These are phyloP conservation scores for Halcyon badia DNA, from an alignment of 2,797 vertebrate species.

Conservation along the genomic window DNA sequence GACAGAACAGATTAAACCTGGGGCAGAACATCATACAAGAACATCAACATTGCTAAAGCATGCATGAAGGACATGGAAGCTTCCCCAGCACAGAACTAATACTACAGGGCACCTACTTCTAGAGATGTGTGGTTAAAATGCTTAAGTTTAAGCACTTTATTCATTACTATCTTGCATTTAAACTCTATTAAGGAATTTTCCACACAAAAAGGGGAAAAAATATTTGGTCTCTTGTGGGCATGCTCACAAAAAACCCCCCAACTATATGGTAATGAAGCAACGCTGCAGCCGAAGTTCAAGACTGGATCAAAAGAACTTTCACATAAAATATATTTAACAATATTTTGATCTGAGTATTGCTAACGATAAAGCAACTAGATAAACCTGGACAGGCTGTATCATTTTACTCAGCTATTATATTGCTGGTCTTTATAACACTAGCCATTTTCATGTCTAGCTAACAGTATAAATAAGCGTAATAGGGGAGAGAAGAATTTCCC, in stretches of 20 bases:
- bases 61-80: not conserved
- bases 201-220: not conserved
- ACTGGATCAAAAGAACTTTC: not conserved
- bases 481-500: not conserved
- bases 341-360: not conserved
- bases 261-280: not conserved
- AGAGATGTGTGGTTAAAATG: not conserved
- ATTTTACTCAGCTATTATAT: not conserved
- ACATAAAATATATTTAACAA: not conserved
- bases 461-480: not conserved
- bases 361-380: not conserved
- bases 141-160: not conserved
- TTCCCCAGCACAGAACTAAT: not conserved
- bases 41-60: not conserved
- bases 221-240: not conserved
- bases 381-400: not conserved
- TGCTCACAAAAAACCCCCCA: not conserved
- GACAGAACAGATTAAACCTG: not conserved
- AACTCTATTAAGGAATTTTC: not conserved
- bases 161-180: not conserved
- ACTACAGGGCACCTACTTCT: not conserved
- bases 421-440: not conserved
- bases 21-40: not conserved
- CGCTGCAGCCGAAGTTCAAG: not conserved
- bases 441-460: not conserved